phyloP scores from a whole-genome alignment of 2,888 invertebrate genomes.

The Coleophora flavipennella region DNA sequence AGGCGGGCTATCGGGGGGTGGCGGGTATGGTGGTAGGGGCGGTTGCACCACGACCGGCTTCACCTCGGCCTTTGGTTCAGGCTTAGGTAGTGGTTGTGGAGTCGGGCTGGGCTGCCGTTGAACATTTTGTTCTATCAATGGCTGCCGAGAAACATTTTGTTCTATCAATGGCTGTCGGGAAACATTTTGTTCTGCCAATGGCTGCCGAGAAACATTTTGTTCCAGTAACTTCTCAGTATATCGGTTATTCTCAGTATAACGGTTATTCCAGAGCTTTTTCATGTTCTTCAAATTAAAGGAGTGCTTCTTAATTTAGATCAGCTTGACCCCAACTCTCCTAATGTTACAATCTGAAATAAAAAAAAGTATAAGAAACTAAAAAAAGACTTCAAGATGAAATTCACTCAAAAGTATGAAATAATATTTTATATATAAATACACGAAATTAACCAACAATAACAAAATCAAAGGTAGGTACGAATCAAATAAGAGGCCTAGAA shows the following conservation, averaged over 20 bases:
- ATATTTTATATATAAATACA: too few species aligned
- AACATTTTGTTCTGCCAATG: too few species aligned
- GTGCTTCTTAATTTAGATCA: conserved; percentile 36
- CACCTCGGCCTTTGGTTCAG: background rate
- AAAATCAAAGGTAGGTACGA: too few species aligned
- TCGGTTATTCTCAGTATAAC: conserved; percentile 1
- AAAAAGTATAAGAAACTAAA: too few species aligned
- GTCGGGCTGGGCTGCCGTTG: background rate
- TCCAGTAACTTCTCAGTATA: background rate
- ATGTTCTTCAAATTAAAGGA: conserved; percentile 50
- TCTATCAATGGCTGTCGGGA: background rate
- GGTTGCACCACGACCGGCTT: conserved; percentile 23
- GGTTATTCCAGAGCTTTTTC: conserved; percentile 40
- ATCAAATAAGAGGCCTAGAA: too few species aligned
- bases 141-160: too few species aligned
- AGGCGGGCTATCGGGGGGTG: conserved; percentile 28
- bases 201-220: too few species aligned
- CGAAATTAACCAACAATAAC: too few species aligned
- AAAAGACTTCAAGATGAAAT: too few species aligned
- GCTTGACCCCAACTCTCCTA: conserved; percentile 28
- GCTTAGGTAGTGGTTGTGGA: background rate
- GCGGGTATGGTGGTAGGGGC: conserved; percentile 33
- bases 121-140: too few species aligned
- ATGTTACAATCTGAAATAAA: conserved; percentile 2
- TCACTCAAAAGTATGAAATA: too few species aligned